Evolutionary conservation across 2,113 vertebrate genomes (phyloP), one percentile per base, ranked within the genome.

Genomic region (Vicugna pacos): DNA sequence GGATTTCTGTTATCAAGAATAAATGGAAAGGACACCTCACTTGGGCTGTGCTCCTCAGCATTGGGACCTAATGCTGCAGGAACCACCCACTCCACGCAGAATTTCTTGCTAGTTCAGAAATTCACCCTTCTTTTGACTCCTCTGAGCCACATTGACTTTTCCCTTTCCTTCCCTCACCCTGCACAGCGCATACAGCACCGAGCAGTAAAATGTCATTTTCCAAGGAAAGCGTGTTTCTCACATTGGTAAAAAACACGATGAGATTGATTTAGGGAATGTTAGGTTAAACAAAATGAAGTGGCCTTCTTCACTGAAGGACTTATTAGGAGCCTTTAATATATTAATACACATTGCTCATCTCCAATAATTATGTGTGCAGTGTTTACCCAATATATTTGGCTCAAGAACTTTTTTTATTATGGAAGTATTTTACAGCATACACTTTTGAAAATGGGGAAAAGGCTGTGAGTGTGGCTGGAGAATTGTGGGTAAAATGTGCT

Each of bases 1-100:
- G 35, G 12, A 85, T 79, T 95, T 93, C 79, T 93, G 17, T 91
- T 86, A 62, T 93, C 70, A 93, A 70, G 67, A 91, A 77, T 88
- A 95, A 82, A 82, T 96, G 28, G 72, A 86, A 92, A 86, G 50
- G 80, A 77, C 60, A 9, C 13, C 4, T 86, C 32, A 28, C 15
- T 28, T 83, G 62, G 58, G 19, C 60, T 93, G 52, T 30, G 2
- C 9, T 60, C 16, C 56, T 76, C n/a, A 65, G 48, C 60, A 56
- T 2, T 32, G 60, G 38, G 24, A 26, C 32, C 52, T 73, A 26
- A 28, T 35, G 60, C 42, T 52, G 0, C 19, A 7, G 9, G 62
- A 58, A 48, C 46, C 35, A 28, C 52, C 11, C 22, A 50, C 5
- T 54, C 20, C 42, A 46, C 56, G 30, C 20, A 81, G 76, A 77